These are phyloP conservation scores for Rhadina sibilatrix DNA, from an alignment of 2,113 vertebrate genomes.

Conservation along the genomic window DNA sequence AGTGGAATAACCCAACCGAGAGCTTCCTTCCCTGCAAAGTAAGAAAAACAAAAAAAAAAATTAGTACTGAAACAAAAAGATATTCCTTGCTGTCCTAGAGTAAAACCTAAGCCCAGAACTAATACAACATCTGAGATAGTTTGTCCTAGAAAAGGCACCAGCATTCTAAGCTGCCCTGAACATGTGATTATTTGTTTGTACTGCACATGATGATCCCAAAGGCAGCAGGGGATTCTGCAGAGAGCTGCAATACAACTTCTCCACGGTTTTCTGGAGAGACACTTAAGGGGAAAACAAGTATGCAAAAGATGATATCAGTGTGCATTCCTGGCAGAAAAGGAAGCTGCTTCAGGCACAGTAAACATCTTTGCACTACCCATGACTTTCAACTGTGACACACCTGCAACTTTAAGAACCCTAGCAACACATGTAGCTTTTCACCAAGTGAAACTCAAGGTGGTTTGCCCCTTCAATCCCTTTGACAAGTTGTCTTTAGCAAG, in stretches of 20 bases:
- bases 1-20: neutral
- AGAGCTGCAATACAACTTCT: neutral
- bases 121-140: neutral
- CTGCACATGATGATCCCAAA: neutral
- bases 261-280: neutral
- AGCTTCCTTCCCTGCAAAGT: neutral
- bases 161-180: neutral
- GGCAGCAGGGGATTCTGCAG: neutral
- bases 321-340: neutral
- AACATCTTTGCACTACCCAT: fast-evolving
- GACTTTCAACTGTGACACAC: neutral
- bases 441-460: fast-evolving
- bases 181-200: fast-evolving
- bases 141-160: neutral
- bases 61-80: neutral
- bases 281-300: neutral
- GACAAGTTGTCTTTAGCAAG: neutral
- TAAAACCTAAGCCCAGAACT: neutral
- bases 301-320: fast-evolving
- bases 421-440: neutral
- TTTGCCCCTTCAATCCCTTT: neutral
- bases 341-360: neutral
- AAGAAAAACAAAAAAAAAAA: neutral
- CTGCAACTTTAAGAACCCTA: neutral
- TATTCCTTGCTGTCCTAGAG: neutral